Conservation (phyloP, 2,797 vertebrate genomes). For the Miichthys miiuy region DNA sequence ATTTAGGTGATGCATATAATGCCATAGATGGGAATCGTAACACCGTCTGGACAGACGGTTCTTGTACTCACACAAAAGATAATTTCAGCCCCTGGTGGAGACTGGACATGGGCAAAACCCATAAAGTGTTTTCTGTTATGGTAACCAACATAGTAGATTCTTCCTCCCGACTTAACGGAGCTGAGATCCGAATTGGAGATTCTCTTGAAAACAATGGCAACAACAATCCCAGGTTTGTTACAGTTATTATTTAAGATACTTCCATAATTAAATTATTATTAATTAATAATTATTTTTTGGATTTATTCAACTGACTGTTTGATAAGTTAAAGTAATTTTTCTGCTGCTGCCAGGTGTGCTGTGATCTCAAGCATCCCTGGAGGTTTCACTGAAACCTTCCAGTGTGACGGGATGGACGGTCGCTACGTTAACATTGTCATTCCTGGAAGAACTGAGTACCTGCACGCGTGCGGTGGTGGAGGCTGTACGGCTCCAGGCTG, state of each 20-base stretch:
- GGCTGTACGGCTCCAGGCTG: constrained; percentile 61
- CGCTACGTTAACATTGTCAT: constrained; percentile 67
- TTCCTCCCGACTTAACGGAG: too few species aligned
- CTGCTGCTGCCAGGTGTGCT: constrained; percentile 49
- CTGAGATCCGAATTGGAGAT: too few species aligned
- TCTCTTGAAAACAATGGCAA: too few species aligned
- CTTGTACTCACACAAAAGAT: background rate
- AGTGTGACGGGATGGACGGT: constrained; percentile 66
- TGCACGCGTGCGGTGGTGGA: constrained; percentile 69
- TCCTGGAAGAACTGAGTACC: constrained; percentile 1
- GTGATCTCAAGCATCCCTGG: constrained; percentile 33
- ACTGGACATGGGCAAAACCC: constrained; percentile 43
- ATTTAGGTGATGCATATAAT: background rate
- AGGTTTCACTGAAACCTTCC: constrained; percentile 33
- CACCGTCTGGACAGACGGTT: accelerated
- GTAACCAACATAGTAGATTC: constrained; percentile 12
- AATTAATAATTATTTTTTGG: too few species aligned
- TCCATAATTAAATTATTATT: too few species aligned
- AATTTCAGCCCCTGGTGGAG: constrained; percentile 62
- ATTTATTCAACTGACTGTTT: too few species aligned
- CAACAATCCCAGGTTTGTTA: too few species aligned
- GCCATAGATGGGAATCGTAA: constrained; percentile 50
- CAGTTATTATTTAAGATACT: too few species aligned
- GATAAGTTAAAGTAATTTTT: background rate
- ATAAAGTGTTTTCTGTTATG: constrained; percentile 47